Percentiles rank a stretch among this genome's conserved stretches.
Evolutionary conservation across 1,140 invertebrate genomes (phyloP).

Genomic region (Pristionchus pacificus): DNA sequence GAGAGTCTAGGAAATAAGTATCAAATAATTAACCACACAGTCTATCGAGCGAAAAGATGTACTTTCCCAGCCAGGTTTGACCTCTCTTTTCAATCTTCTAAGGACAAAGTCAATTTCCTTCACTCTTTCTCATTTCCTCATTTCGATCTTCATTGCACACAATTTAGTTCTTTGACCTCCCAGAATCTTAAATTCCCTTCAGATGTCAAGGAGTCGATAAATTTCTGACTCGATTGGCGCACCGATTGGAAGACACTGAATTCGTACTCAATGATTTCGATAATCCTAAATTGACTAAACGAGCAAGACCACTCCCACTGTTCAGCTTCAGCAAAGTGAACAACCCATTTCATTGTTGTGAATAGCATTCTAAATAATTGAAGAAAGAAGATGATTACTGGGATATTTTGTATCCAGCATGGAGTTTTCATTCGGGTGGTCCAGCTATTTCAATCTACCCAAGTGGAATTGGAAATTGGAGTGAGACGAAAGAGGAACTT

Average conservation of each 20-base stretch:
- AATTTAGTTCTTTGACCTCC: no score
- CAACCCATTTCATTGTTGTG: not conserved
- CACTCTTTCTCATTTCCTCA: no score
- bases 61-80: not conserved
- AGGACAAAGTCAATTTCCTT: no score
- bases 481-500: not conserved
- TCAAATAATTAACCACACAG: not conserved
- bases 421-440: not conserved
- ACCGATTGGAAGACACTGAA: not conserved
- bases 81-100: no score
- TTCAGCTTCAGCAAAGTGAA: not conserved
- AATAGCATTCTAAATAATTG: not conserved
- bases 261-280: not conserved
- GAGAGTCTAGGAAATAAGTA: not conserved
- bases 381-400: slow-evolving; percentile 1
- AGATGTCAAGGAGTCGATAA: not conserved
- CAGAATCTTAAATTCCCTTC: no score
- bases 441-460: not conserved
- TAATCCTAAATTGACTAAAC: no score
- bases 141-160: no score
- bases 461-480: not conserved
- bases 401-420: not conserved
- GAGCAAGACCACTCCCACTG: no score
- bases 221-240: not conserved
- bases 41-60: not conserved